Evolutionary conservation across 2,797 vertebrate species (phyloP), one percentile per base, ranked within the genome.

Genomic region (Denticeps clupeoides): DNA sequence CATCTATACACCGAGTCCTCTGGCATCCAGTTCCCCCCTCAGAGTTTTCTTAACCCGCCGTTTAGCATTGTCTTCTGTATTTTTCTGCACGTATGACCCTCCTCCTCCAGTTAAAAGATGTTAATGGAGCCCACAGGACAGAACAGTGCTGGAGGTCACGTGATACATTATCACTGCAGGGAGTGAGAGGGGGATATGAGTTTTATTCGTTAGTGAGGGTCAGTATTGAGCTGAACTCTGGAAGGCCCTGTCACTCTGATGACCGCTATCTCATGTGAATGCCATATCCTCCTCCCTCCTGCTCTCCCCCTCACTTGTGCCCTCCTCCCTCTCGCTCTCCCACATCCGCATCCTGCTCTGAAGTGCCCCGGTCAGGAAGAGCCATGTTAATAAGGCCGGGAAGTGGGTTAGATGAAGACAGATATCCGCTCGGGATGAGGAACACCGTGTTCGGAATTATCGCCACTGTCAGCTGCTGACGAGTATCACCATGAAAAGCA

Each of bases 151-250:
- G 21, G 38, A 29, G 45, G 41, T 35, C 24, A 37, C 31, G 35
- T 61, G 53, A 45, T 37, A 42, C 29, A 33, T 29, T 42, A n/a
- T n/a, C n/a, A n/a, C n/a, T n/a, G 33, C 47, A 42, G 29, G 12
- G 23, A 31, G 19, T 13, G 45, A 2, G 25, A 38, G 43, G 38
- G 27, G 26, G 19, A 56, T 45, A 37, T 40, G 32, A 32, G 26
- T 47, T 31, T 60, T 58, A 51, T 61, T 57, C 46, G 53, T 61
- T 50, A 42, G 26, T 33, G 45, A 32, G 28, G 50, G 53, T 60
- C 58, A 52, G 45, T 47, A 51, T 47, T 47, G 48, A 56, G 46
- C 40, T 56, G 49, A 56, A 53, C 59, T 38, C 13, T 57, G 29
- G 31, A 61, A 28, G 42, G 45, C 46, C 41, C 31, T 42, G 31